Percentiles rank a stretch among this genome's conserved stretches.
Evolutionary conservation across 1,140 invertebrate genomes (phyloP).

Genomic region (Ditylenchus dipsaci): DNA sequence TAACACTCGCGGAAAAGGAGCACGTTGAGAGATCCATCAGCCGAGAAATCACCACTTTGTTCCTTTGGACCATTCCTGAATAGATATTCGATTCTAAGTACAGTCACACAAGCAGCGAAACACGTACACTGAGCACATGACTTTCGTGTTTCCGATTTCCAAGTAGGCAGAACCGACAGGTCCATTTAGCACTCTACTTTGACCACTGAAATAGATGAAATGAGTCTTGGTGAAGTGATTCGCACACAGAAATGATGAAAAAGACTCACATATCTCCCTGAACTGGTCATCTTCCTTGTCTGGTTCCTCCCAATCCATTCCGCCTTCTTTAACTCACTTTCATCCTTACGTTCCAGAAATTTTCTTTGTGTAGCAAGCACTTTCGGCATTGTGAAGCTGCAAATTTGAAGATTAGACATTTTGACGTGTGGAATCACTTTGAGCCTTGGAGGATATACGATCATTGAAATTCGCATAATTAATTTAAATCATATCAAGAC

Average conservation of each 20-base stretch:
- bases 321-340: not conserved
- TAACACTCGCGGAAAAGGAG: not conserved
- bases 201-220: constrained; percentile 35
- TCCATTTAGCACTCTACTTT: constrained; percentile 27
- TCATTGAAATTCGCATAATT: no score
- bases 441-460: no score
- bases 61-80: constrained; percentile 38
- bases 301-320: not conserved
- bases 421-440: no score
- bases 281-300: constrained; percentile 14
- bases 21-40: constrained; percentile 23
- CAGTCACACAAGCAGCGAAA: not conserved
- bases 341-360: not conserved
- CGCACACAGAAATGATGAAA: constrained; percentile 2
- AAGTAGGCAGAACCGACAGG: constrained; percentile 32
- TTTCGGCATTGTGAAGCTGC: not conserved
- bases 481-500: no score
- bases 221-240: no score
- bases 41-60: constrained; percentile 22
- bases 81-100: not conserved
- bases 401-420: no score
- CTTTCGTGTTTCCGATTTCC: constrained; percentile 44
- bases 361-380: constrained; percentile 10
- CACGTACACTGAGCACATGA: constrained; percentile 39
- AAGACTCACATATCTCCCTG: constrained; percentile 9